Evolutionary conservation across 2,113 vertebrate species (phyloP), one percentile per base, ranked within the genome.

Genomic region (Leucoraja erinaceus): DNA sequence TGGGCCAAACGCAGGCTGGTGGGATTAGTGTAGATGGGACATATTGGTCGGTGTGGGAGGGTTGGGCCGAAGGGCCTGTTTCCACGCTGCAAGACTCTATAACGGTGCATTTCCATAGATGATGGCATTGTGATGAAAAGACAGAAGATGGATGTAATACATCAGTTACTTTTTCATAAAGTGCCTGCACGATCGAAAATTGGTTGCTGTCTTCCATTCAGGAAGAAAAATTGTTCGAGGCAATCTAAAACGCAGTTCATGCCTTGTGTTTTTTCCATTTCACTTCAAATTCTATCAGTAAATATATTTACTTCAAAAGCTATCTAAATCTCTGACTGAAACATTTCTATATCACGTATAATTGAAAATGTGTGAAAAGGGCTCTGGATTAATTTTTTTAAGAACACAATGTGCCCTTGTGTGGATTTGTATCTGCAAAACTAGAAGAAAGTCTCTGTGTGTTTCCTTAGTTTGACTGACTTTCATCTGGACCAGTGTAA

Each of bases 401-500:
- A 90, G 96, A 96, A 95, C 96, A 99, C 97, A 99, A 98, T 98
- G 98, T 97, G 96, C 96, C 97, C 98, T 99, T 98, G 97, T 98
- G 96, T 97, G 96, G 96, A 96, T 97, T 97, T 96, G 94, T 97
- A 97, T 98, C 96, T 96, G 95, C 95, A 97, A 96, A 96, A 96
- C 96, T 96, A 96, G 97, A 97, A 96, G 97, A 97, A 97, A 96
- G 97, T 95, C 97, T 97, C 97, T 96, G 97, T 98, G 97, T 97
- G 96, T 98, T 98, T 97, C 96, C 97, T 98, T 98, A 97, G 97
- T 98, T 97, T 97, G 95, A 96, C 96, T 96, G 96, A 97, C 97
- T 98, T 98, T 98, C 97, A 98, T 98, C 97, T 98, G 98, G 97
- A 97, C 97, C 96, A 96, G 95, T 96, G 98, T 98, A 99, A 99